phyloP scores from a whole-genome alignment of 2,888 invertebrate species.

The Brachynemurus nebulosus region DNA sequence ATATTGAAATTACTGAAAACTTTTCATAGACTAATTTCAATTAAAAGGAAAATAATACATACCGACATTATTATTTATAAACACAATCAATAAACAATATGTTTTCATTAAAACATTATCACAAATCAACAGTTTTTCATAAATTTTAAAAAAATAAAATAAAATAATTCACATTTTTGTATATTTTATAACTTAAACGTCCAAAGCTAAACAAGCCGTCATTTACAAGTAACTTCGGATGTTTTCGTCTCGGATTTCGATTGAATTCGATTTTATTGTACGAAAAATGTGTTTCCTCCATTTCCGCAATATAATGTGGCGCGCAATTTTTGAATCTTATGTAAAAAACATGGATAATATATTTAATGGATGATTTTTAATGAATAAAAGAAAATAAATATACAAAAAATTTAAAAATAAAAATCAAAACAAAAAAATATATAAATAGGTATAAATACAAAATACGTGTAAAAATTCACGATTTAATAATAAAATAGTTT shows the following conservation, averaged over 20 bases:
- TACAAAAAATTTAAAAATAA: not conserved
- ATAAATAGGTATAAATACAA: too few species aligned
- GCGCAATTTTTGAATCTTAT: not conserved
- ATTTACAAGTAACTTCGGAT: not conserved
- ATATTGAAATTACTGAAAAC: too few species aligned
- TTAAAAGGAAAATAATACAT: not conserved
- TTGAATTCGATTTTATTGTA: not conserved
- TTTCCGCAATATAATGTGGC: not conserved
- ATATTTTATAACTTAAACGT: not conserved
- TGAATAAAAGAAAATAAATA: slow-evolving; percentile 3
- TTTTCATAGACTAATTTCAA: too few species aligned
- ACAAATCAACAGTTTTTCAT: not conserved
- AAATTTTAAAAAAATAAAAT: not conserved
- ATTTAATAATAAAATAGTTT: too few species aligned
- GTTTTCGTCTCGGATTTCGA: not conserved
- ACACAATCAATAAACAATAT: not conserved
- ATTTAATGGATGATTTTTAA: not conserved
- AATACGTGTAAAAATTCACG: too few species aligned
- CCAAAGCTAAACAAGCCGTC: slow-evolving; percentile 7
- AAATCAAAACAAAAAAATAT: not conserved
- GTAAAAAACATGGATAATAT: not conserved
- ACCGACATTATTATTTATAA: slow-evolving; percentile 2
- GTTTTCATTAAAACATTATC: not conserved
- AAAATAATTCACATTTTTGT: not conserved
- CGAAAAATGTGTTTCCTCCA: not conserved